Conservation (phyloP, 2,113 vertebrate species). For the Gavialis gangeticus region DNA sequence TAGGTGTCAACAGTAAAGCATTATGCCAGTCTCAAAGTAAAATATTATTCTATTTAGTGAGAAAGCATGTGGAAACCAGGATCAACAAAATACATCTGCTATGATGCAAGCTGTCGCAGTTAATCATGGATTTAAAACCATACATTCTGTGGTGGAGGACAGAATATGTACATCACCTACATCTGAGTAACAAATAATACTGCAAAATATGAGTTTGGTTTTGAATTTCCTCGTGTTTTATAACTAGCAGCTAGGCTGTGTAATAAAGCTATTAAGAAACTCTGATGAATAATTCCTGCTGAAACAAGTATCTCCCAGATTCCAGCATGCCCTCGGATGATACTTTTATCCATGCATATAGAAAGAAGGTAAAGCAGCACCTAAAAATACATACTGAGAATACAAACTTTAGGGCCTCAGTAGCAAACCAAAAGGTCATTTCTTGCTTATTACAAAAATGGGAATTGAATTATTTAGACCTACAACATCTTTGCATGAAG, state of each 20-base stretch:
- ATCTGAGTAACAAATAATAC: background rate
- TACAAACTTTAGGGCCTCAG: slow-evolving; percentile 43
- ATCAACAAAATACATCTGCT: slow-evolving; percentile 24
- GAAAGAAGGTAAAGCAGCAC: slow-evolving; percentile 36
- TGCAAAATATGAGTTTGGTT: background rate
- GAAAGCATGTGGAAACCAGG: slow-evolving; percentile 9
- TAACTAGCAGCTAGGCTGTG: background rate
- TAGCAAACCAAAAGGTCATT: slow-evolving; percentile 42
- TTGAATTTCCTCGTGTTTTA: background rate
- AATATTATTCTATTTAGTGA: background rate
- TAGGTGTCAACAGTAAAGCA: slow-evolving; percentile 18
- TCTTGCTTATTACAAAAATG: background rate
- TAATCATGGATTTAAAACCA: background rate
- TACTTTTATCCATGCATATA: slow-evolving; percentile 12
- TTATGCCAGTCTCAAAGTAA: background rate
- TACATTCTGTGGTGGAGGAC: slow-evolving; percentile 22
- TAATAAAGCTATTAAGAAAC: background rate
- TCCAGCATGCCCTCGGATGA: background rate
- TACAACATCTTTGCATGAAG: slow-evolving; percentile 35
- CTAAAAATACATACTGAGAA: slow-evolving; percentile 28
- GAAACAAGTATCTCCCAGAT: background rate
- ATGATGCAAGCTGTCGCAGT: background rate
- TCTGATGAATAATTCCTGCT: slow-evolving; percentile 6
- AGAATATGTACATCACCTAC: background rate
- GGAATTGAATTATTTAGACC: slow-evolving; percentile 9